A percentile compares a stretch with the other conserved stretches of the same genome.
phyloP scores from a whole-genome alignment of 1,140 invertebrate genomes.

The Aphelinus certus region DNA sequence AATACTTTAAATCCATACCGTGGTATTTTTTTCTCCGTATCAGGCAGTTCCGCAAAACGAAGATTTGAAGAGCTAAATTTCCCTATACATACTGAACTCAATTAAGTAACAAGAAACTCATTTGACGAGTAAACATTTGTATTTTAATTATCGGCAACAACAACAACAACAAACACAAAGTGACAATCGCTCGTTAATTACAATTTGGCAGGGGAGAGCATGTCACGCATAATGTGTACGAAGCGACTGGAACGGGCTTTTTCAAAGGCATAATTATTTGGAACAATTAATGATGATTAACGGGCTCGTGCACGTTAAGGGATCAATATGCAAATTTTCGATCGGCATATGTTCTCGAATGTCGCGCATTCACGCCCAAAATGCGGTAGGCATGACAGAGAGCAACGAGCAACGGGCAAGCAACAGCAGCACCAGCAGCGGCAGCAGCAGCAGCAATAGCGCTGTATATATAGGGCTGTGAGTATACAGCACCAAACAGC shows the following conservation, averaged over 20 bases:
- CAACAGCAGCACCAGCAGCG: too few species aligned
- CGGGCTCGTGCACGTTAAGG: background rate
- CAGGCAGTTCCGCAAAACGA: too few species aligned
- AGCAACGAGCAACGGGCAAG: too few species aligned
- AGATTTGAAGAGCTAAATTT: too few species aligned
- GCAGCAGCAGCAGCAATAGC: background rate
- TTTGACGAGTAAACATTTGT: background rate
- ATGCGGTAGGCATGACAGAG: background rate
- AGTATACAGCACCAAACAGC: background rate
- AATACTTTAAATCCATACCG: too few species aligned
- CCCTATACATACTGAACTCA: too few species aligned
- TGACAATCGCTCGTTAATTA: background rate
- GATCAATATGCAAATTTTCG: slow-evolving; percentile 5
- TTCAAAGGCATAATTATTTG: slow-evolving; percentile 11
- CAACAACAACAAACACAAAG: background rate
- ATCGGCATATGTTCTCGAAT: background rate
- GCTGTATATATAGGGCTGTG: background rate
- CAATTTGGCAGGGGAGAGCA: background rate
- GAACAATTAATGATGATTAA: slow-evolving; percentile 5
- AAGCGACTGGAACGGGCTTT: too few species aligned
- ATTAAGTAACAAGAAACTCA: background rate
- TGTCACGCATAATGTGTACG: background rate
- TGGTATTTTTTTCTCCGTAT: too few species aligned
- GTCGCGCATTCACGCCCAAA: background rate
- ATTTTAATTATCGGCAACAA: background rate